These are phyloP conservation scores for Caradrina clavipalpis DNA, from an alignment of 2,888 invertebrate genomes.

Conservation along the genomic window DNA sequence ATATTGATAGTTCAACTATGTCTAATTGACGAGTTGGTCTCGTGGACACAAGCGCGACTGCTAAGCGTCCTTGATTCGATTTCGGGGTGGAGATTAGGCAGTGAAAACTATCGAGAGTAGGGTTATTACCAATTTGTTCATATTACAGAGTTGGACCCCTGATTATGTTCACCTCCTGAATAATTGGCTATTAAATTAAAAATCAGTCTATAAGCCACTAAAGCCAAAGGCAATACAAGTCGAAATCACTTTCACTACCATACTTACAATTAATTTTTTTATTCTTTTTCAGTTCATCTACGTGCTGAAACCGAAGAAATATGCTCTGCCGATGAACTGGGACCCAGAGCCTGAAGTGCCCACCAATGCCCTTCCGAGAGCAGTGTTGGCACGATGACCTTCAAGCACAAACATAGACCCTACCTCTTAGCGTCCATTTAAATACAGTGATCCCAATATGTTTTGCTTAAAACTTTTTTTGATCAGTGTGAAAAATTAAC, in stretches of 20 bases:
- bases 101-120: too few species aligned
- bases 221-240: too few species aligned
- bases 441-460: slow-evolving; percentile 3
- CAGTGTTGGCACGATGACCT: slow-evolving; percentile 77
- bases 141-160: too few species aligned
- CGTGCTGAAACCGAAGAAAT: slow-evolving; percentile 83
- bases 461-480: slow-evolving; percentile 7
- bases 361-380: slow-evolving; percentile 72
- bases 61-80: too few species aligned
- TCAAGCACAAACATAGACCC: background rate
- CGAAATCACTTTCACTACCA: background rate
- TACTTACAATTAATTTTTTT: background rate
- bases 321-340: slow-evolving; percentile 71
- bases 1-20: too few species aligned
- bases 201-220: too few species aligned
- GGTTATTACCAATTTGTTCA: too few species aligned
- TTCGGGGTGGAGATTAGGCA: too few species aligned
- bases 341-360: slow-evolving; percentile 66
- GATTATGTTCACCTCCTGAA: too few species aligned
- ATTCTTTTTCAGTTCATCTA: slow-evolving; percentile 80
- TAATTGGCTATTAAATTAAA: too few species aligned
- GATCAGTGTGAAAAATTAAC: slow-evolving; percentile 1
- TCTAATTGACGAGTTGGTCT: too few species aligned
- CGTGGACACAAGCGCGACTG: too few species aligned
- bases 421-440: slow-evolving; percentile 2